Evolutionary conservation across 2,888 invertebrate species (phyloP).

Genomic region (Acleris sparsana): DNA sequence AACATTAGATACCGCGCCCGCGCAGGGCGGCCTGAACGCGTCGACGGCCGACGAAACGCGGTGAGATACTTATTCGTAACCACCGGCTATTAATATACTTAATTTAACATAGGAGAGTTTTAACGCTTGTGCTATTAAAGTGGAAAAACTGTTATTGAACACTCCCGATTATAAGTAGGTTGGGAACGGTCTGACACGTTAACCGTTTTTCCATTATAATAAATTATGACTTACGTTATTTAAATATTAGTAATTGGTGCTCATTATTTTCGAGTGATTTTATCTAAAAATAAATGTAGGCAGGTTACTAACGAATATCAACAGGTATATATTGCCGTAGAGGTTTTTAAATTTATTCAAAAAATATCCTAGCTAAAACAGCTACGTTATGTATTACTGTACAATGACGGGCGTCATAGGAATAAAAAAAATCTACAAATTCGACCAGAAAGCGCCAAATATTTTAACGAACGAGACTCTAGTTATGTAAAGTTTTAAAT

Average conservation of each 20-base stretch:
- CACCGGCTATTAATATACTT: conserved; percentile 52
- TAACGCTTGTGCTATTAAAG: conserved; percentile 48
- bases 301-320: conserved; percentile 62
- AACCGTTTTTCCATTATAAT: too few species aligned
- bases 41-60: neutral
- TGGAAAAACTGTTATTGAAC: too few species aligned
- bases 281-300: conserved; percentile 56
- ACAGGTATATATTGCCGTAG: conserved; percentile 64
- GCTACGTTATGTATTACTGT: conserved; percentile 78
- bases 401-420: conserved; percentile 76
- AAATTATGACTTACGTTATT: too few species aligned
- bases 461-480: conserved; percentile 57
- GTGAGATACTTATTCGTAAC: conserved; percentile 33
- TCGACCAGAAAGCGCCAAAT: too few species aligned
- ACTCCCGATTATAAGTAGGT: too few species aligned
- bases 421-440: conserved; percentile 54
- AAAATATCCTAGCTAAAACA: conserved; percentile 81
- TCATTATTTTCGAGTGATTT: conserved; percentile 65
- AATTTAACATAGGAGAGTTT: conserved; percentile 62
- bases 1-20: neutral
- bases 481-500: conserved; percentile 67
- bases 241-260: conserved; percentile 56
- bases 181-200: too few species aligned
- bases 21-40: neutral
- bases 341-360: conserved; percentile 76